Base-by-base conservation (phyloP, 2,113 vertebrate species). In the Oenanthe melanoleuca region DNA sequence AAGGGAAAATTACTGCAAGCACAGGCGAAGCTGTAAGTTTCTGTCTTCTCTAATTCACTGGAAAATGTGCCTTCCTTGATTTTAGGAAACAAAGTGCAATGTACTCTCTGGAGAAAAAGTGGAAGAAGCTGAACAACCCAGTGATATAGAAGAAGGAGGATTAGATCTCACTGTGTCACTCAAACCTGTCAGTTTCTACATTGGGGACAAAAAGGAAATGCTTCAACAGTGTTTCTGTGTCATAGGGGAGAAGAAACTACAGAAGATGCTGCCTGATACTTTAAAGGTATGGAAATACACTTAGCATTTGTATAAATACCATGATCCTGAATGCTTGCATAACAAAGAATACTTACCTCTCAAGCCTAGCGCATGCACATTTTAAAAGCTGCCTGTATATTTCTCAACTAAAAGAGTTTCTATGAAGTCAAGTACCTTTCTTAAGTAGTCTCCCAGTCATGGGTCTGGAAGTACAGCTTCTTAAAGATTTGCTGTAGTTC, bases 141-240 rank as follows among this genome's bases (percentile, higher is more conserved):
- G 99, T 95, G 99, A 99, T 95, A 97, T 99, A 57, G 99, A 99
- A 96, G 99, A 99, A 94, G 99, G 99, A 44, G 99, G 99, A 45
- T 96, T 99, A 63, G 99, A 99, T 95, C 98, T 99, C 89, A 98
- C 92, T 50, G 97, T 99, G 31, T 98, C 97, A 2, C 98, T 99
- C 84, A 98, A 99, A 80, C 99, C 99, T 93, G 99, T 99, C 97
- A 99, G 98, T 71, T 99, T 98, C 65, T 99, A 99, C 71, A 97
- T 99, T 16, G 40, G 97, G 4, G 97, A 99, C 96, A 99, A 99
- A 92, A 98, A 95, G 70, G 99, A 99, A 97, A 99, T 99, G 99
- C 98, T 99, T 86, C 98, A 99, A 6, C 99, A 99, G 89, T 99
- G 99, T 92, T 99, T 99, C 91, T 98, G 97, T 61, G 98, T 99